A percentile compares a stretch with the other conserved stretches of the same genome.
phyloP scores from a whole-genome alignment of 2,888 invertebrate genomes.

The Allolobophora icterica region DNA sequence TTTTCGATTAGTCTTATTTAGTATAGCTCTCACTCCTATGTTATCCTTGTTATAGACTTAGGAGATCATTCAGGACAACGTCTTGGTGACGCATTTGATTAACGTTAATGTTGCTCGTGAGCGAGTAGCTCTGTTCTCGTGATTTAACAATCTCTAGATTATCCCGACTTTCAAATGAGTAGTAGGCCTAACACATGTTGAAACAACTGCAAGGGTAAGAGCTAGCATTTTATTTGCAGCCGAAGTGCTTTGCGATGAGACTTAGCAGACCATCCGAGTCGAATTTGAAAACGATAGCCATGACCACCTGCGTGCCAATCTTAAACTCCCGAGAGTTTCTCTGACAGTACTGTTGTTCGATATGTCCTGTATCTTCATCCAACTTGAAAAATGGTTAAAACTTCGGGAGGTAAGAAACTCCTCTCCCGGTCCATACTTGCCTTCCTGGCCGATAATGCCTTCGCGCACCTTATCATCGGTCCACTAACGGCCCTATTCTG shows the following conservation, averaged over 20 bases:
- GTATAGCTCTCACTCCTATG: no score
- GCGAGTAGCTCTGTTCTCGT: not conserved
- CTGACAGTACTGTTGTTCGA: not conserved
- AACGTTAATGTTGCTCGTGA: no score
- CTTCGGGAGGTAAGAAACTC: not conserved
- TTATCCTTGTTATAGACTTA: no score
- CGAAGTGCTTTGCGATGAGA: not conserved
- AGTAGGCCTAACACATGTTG: not conserved
- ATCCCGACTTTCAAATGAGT: not conserved
- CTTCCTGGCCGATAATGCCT: constrained; percentile 30
- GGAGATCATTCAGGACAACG: no score
- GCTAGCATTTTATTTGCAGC: not conserved
- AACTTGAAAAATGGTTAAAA: not conserved
- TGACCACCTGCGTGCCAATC: not conserved
- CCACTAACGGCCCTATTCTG: constrained; percentile 35
- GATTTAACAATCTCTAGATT: not conserved
- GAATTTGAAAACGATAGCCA: not conserved
- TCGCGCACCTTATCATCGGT: constrained; percentile 33
- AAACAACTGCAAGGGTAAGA: not conserved
- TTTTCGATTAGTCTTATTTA: no score
- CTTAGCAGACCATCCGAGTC: not conserved
- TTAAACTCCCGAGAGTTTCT: not conserved
- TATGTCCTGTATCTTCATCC: not conserved
- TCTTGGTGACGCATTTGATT: no score
- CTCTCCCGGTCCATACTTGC: not conserved